These are phyloP conservation scores for Thymallus thymallus DNA, from an alignment of 2,113 vertebrate genomes.

Conservation along the genomic window DNA sequence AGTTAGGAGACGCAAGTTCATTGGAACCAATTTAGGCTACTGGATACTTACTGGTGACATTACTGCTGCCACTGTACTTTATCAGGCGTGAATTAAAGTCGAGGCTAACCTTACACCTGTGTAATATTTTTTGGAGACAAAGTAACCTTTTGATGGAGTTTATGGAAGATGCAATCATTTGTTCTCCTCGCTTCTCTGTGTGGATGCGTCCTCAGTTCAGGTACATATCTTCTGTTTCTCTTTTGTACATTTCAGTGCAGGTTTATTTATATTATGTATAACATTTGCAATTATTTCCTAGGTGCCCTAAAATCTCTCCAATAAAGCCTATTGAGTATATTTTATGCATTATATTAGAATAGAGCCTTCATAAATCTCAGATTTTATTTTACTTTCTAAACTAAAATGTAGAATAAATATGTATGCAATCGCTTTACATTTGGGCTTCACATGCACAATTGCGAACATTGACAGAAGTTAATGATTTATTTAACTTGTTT, in stretches of 20 bases:
- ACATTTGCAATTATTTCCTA: background rate
- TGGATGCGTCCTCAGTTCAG: slow-evolving; percentile 41
- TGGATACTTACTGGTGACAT: background rate
- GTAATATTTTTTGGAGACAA: background rate
- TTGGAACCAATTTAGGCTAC: background rate
- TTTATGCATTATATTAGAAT: too few relatives aligned
- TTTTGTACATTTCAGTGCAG: background rate
- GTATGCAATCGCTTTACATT: too few relatives aligned
- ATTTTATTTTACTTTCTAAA: too few relatives aligned
- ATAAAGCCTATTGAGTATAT: too few relatives aligned
- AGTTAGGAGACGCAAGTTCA: background rate
- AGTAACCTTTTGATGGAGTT: slow-evolving; percentile 34
- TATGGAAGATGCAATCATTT: slow-evolving; percentile 39
- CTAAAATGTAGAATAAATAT: too few relatives aligned
- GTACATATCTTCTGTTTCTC: slow-evolving; percentile 21
- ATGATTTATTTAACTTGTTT: too few relatives aligned
- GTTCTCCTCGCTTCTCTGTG: slow-evolving; percentile 34
- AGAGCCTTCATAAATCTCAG: too few relatives aligned
- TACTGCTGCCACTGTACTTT: background rate
- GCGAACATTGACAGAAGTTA: too few relatives aligned
- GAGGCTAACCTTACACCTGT: background rate
- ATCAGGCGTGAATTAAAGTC: background rate
- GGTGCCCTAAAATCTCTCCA: too few relatives aligned
- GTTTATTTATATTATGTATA: background rate
- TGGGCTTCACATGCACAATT: too few relatives aligned